A percentile compares a stretch with the other conserved stretches of the same genome.
Conservation (phyloP, 2,113 vertebrate species). For the Sorex araneus region DNA sequence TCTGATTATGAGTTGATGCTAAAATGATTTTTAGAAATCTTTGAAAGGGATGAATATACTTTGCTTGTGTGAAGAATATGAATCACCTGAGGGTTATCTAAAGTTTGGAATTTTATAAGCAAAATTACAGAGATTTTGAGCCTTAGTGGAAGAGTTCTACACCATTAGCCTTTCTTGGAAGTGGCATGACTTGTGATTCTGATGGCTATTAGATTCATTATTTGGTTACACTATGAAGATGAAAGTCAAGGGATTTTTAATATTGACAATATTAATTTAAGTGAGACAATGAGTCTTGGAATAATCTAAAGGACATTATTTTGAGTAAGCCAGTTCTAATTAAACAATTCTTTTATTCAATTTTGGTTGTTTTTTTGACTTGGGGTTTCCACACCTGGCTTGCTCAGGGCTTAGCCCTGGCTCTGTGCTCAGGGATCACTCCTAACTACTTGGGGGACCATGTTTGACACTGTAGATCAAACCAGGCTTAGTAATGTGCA, state of each 20-base stretch:
- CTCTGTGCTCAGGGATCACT: no score
- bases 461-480: no score
- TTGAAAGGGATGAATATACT: neutral
- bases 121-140: conserved; percentile 8
- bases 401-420: no score
- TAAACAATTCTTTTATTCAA: neutral
- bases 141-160: neutral
- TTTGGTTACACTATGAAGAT: neutral
- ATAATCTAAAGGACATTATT: neutral
- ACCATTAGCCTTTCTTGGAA: neutral
- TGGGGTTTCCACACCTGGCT: no score
- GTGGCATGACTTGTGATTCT: neutral
- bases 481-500: no score
- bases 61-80: neutral
- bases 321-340: neutral
- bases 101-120: neutral
- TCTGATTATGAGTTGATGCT: neutral
- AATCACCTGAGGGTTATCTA: neutral
- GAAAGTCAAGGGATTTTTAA: neutral
- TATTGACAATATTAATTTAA: no score
- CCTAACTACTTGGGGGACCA: no score
- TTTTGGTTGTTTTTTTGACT: no score
- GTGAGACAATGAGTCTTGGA: conserved; percentile 1
- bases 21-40: neutral
- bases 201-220: neutral